Evolutionary conservation across 2,888 invertebrate genomes (phyloP).

Genomic region (Mythimna lalbum): DNA sequence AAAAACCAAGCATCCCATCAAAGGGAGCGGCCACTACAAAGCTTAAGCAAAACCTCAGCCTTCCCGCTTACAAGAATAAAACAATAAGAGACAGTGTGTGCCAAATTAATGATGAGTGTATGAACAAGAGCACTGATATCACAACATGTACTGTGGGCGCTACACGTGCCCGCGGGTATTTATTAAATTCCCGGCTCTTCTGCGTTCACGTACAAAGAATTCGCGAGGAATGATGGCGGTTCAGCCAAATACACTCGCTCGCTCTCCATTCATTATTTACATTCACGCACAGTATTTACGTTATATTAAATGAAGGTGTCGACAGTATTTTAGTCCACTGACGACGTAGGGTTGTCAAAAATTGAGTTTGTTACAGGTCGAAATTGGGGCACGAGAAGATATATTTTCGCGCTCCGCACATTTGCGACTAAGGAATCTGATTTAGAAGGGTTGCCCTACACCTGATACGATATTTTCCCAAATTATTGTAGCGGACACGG

Average conservation of each 20-base stretch:
- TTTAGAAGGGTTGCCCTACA: conserved; percentile 18
- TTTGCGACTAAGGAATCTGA: conserved; percentile 7
- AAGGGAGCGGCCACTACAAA: too few species aligned
- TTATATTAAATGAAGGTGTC: conserved; percentile 18
- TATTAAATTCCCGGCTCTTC: conserved; percentile 45
- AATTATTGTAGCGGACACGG: neutral
- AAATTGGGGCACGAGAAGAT: neutral
- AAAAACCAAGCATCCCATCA: too few species aligned
- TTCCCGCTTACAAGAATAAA: neutral
- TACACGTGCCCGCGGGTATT: conserved; percentile 17
- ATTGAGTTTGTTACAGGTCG: conserved; percentile 16
- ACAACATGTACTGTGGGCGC: neutral
- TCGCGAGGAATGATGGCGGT: neutral
- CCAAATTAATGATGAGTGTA: conserved; percentile 1
- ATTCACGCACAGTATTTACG: conserved; percentile 16
- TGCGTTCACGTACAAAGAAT: conserved; percentile 17
- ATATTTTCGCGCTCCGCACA: conserved; percentile 8
- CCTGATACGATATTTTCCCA: neutral
- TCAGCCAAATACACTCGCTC: conserved; percentile 9
- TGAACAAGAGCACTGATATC: conserved; percentile 5
- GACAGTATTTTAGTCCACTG: conserved; percentile 9
- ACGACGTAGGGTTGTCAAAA: conserved; percentile 3
- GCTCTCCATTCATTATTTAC: conserved; percentile 28
- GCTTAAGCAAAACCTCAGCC: neutral
- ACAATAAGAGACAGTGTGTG: neutral